Percentiles rank a stretch among this genome's conserved stretches.
Evolutionary conservation across 2,888 invertebrate species (phyloP).

Genomic region (Alcis repandata): DNA sequence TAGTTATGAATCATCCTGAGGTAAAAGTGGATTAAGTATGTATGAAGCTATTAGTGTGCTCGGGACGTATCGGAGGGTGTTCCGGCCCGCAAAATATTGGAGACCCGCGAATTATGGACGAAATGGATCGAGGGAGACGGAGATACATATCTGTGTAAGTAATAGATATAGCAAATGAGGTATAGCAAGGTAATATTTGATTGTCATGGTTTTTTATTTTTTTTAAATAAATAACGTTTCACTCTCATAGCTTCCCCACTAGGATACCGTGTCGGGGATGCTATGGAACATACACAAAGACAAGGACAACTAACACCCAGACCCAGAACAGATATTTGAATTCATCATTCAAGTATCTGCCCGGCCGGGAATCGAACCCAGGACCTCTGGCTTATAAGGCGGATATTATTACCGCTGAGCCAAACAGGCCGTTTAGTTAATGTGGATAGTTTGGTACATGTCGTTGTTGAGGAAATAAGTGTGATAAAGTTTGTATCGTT

Average conservation of each 20-base stretch:
- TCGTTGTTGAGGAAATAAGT: neutral
- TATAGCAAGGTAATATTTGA: neutral
- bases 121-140: conserved; percentile 30
- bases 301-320: no score
- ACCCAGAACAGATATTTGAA: no score
- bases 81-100: conserved; percentile 39
- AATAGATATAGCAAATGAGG: conserved; percentile 20
- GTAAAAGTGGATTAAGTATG: conserved; percentile 57
- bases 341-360: no score
- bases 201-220: no score
- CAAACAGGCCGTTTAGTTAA: neutral
- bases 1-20: conserved; percentile 27
- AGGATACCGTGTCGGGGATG: no score
- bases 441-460: neutral
- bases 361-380: no score
- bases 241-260: no score
- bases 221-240: no score
- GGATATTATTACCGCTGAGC: no score
- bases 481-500: neutral
- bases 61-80: conserved; percentile 40
- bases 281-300: no score
- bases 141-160: conserved; percentile 21
- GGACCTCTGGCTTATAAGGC: no score
- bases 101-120: conserved; percentile 33
- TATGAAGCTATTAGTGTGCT: conserved; percentile 57